Conservation (phyloP, 2,113 vertebrate species). For the Colaptes auratus region DNA sequence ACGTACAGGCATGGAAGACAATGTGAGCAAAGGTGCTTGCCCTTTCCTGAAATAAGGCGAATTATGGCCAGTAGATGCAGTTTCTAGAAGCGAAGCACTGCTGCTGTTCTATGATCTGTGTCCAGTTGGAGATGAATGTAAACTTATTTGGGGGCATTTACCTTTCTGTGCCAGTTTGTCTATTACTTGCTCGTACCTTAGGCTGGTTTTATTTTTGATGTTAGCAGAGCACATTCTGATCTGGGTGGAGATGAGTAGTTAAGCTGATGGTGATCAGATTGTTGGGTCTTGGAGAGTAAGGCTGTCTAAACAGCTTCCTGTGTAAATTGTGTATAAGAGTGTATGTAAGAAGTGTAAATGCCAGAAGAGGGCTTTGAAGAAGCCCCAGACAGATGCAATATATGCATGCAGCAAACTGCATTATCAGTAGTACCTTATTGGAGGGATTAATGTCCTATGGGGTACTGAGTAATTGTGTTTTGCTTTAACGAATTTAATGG, state of each 20-base stretch:
- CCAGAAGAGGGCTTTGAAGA: constrained; percentile 49
- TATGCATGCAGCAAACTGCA: constrained; percentile 75
- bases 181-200: constrained; percentile 68
- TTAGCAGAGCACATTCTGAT: constrained; percentile 71
- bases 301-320: constrained; percentile 63
- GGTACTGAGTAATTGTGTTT: constrained; percentile 77
- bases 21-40: constrained; percentile 56
- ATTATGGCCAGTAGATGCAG: constrained; percentile 73
- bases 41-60: constrained; percentile 61
- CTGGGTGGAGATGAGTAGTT: constrained; percentile 60
- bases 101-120: constrained; percentile 62
- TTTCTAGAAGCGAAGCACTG: neutral
- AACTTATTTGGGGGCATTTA: constrained; percentile 76
- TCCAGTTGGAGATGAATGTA: constrained; percentile 81
- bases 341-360: constrained; percentile 62
- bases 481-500: constrained; percentile 72
- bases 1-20: constrained; percentile 51
- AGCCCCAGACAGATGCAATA: constrained; percentile 70
- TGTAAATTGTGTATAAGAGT: constrained; percentile 72
- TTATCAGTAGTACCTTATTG: constrained; percentile 72
- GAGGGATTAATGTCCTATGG: constrained; percentile 73
- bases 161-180: constrained; percentile 79
- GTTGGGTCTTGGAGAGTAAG: constrained; percentile 57
- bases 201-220: constrained; percentile 65
- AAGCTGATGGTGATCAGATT: constrained; percentile 61